phyloP scores from a whole-genome alignment of 2,797 vertebrate species.

The Gallinago solitaria region DNA sequence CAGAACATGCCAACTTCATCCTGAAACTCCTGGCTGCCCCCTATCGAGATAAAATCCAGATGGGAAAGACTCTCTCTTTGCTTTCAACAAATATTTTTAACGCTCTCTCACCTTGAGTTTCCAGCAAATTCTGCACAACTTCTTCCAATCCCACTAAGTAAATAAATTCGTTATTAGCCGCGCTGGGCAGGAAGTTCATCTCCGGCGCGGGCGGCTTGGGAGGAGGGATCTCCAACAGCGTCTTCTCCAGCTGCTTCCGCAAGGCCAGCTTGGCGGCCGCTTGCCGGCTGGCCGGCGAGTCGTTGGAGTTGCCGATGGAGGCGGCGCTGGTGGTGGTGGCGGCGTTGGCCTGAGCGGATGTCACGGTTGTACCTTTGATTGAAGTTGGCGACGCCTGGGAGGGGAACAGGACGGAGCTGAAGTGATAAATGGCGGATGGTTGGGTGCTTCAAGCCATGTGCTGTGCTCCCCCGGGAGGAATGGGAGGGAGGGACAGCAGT shows the following conservation, averaged over 20 bases:
- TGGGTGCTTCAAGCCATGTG: rapidly evolving
- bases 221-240: constrained; percentile 94
- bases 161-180: constrained; percentile 98
- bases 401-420: neutral
- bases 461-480: neutral
- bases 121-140: constrained; percentile 96
- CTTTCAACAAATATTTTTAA: neutral
- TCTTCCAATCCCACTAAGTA: constrained; percentile 97
- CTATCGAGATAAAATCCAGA: neutral
- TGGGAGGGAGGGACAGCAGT: neutral
- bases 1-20: neutral
- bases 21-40: neutral
- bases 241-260: constrained; percentile 97
- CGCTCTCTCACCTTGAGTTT: constrained; percentile 86
- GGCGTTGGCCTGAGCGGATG: constrained; percentile 80
- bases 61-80: neutral
- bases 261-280: constrained; percentile 94
- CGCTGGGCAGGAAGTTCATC: constrained; percentile 96
- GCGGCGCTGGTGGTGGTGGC: constrained; percentile 60
- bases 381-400: constrained; percentile 87
- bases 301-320: constrained; percentile 78
- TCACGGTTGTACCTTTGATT: constrained; percentile 84
- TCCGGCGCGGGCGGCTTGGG: constrained; percentile 94
- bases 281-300: constrained; percentile 93
- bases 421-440: neutral